Base-by-base conservation (phyloP, 1,140 invertebrate genomes). In the Dolichoris vasculosae region DNA sequence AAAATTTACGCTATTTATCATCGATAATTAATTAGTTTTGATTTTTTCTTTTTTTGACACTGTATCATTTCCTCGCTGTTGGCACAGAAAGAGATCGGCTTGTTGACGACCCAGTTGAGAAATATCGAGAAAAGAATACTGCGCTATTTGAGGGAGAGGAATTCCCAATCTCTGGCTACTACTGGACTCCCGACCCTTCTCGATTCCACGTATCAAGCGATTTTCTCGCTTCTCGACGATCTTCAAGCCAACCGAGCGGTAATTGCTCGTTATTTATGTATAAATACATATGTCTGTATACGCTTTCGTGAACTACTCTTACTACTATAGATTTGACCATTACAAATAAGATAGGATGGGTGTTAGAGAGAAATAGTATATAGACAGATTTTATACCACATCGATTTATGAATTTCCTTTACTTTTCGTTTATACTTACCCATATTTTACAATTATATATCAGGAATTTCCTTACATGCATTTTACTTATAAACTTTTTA, bases 61-160 rank as follows among this genome's bases (percentile, higher is more conserved):
- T 38, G 80, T 78, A 78, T 67, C 51, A 75, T 43, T 26, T 6
- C 73, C 26, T 26, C 43, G 35, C 67, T 35, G 64, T 4, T 38
- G 69, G 17, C 69, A 38, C 85, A 92, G 91, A 89, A 79, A 63
- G 90, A 91, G 86, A 89, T 92, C 77, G 86, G 85, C 0, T 75
- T 92, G 84, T 82, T 91, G 88, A 90, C 89, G 86, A 89, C 87
- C 43, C 91, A 92, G 84, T 86, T 92, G 86, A 89, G 91, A 82
- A 90, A 89, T 78, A 89, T 92, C 75, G 89, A 92, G 79, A 91
- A 88, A 86, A 90, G 87, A 86, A 88, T 92, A 87, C 86, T 92
- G 40, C 88, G 89, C 38, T 83, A 78, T 35, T 88, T 89, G 51
- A 89, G 90, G 64, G 91, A 91, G 78, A 88, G 88, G 67, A 92